These are phyloP conservation scores for Discoglossus pictus DNA, from an alignment of 2,797 vertebrate genomes.

Conservation along the genomic window DNA sequence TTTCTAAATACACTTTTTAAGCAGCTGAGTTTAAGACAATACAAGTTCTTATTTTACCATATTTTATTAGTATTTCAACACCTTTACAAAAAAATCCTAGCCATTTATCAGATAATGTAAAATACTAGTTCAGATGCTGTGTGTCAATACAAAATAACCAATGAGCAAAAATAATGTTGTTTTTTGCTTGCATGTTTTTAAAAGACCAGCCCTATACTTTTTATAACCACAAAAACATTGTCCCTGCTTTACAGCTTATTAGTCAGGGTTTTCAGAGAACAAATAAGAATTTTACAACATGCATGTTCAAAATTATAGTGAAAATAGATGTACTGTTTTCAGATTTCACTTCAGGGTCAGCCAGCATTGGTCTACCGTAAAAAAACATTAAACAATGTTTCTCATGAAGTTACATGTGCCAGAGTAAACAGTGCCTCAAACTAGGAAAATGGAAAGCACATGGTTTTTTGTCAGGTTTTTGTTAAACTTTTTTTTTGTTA, in stretches of 20 bases:
- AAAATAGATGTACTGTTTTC: slow-evolving; percentile 72
- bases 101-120: too few species aligned
- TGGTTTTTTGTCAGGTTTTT: slow-evolving; percentile 70
- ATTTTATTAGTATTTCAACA: too few species aligned
- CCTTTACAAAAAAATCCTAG: too few species aligned
- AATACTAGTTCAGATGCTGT: too few species aligned
- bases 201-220: not conserved
- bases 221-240: not conserved
- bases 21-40: too few species aligned
- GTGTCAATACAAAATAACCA: not conserved
- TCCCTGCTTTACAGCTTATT: slow-evolving; percentile 3
- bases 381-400: slow-evolving; percentile 66
- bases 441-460: slow-evolving; percentile 71
- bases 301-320: slow-evolving; percentile 62
- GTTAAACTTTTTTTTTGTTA: slow-evolving; percentile 66
- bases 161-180: not conserved
- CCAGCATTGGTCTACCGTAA: slow-evolving; percentile 64
- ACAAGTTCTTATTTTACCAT: too few species aligned
- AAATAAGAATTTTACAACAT: slow-evolving; percentile 57
- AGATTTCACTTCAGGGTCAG: slow-evolving; percentile 68
- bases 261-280: slow-evolving; percentile 18
- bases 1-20: too few species aligned
- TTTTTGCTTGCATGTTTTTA: not conserved
- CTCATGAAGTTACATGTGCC: slow-evolving; percentile 63
- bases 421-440: slow-evolving; percentile 72